Percentiles rank a stretch among this genome's conserved stretches.
These are phyloP conservation scores for Catharus minimus DNA, from an alignment of 2,113 vertebrate species.

Conservation along the genomic window DNA sequence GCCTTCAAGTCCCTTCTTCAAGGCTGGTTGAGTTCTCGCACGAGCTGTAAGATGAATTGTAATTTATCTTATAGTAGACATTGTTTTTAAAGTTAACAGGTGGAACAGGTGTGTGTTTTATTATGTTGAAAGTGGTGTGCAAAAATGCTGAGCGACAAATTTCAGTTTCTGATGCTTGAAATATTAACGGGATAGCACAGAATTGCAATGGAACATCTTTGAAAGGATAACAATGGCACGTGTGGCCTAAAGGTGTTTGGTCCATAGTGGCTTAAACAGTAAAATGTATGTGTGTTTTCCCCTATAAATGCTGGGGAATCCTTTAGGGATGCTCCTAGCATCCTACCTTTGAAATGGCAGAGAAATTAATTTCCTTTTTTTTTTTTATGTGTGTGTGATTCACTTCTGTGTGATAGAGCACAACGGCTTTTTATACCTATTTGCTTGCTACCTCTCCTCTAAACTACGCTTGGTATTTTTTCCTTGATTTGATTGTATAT, in stretches of 20 bases:
- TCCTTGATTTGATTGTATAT: background rate
- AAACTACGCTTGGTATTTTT: background rate
- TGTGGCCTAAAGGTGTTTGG: background rate
- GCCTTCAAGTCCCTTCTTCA: background rate
- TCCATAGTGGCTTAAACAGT: background rate
- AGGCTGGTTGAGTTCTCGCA: background rate
- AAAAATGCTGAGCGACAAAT: too few relatives aligned
- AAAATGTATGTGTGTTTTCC: rapidly evolving
- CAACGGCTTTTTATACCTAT: rapidly evolving
- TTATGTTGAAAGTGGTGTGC: background rate
- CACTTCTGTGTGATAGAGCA: rapidly evolving
- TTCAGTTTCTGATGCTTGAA: background rate
- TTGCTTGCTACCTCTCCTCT: rapidly evolving
- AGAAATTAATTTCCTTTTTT: background rate
- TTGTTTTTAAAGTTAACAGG: background rate
- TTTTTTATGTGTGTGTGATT: background rate
- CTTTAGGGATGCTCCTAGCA: background rate
- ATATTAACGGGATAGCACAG: background rate
- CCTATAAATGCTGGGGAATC: background rate
- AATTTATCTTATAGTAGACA: rapidly evolving
- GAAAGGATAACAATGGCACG: background rate
- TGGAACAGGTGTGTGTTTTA: background rate
- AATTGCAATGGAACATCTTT: background rate
- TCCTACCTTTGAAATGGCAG: background rate
- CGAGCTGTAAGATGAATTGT: rapidly evolving